Conservation (phyloP, 2,113 vertebrate genomes). For the Uropsilus gracilis region DNA sequence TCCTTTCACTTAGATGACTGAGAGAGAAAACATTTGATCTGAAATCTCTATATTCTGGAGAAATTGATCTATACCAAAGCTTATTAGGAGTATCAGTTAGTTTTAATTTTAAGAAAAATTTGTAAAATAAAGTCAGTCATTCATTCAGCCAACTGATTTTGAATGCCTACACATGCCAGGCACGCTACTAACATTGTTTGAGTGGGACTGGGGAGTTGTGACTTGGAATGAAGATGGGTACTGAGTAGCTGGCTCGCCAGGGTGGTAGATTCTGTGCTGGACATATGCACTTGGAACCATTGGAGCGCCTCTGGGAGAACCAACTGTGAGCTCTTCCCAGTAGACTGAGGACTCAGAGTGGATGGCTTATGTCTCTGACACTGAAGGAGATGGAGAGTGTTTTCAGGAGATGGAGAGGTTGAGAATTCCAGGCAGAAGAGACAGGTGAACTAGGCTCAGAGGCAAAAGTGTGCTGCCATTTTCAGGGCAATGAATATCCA, state of each 20-base stretch:
- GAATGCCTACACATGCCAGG: background rate
- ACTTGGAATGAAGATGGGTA: background rate
- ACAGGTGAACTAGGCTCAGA: background rate
- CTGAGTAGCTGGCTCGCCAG: background rate
- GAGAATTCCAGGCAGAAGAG: background rate
- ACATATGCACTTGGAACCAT: background rate
- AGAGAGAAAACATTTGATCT: constrained; percentile 33
- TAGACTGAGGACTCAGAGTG: background rate
- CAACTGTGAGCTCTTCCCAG: background rate
- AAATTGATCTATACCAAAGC: background rate
- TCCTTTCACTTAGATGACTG: constrained; percentile 9
- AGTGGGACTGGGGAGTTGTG: background rate
- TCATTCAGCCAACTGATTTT: background rate
- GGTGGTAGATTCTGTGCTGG: no score
- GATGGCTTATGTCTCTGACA: background rate
- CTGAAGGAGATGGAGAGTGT: background rate
- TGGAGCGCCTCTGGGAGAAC: background rate
- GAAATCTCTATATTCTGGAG: background rate
- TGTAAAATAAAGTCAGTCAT: background rate
- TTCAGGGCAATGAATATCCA: background rate
- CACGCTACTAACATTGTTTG: background rate
- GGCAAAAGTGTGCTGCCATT: background rate
- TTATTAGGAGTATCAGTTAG: background rate
- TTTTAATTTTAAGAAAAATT: background rate
- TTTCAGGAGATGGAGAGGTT: background rate